A percentile compares a stretch with the other conserved stretches of the same genome.
phyloP scores from a whole-genome alignment of 2,888 invertebrate species.

The Athalia cordata region DNA sequence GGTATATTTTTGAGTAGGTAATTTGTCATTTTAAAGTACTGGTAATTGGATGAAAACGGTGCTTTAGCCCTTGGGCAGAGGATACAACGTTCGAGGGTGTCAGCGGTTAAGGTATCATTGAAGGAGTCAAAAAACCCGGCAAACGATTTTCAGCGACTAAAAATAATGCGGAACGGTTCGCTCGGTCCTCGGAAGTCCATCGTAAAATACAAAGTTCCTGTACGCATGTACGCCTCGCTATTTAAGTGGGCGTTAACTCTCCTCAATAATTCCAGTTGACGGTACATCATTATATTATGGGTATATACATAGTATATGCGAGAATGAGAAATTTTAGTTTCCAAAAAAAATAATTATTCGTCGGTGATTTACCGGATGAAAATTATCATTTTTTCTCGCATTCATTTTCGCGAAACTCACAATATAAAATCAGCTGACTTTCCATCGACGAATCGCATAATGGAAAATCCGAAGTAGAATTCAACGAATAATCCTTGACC shows the following conservation, averaged over 20 bases:
- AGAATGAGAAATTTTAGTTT: background rate
- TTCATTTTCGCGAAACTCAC: too few species aligned
- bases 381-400: too few species aligned
- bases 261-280: conserved; percentile 29
- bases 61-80: conserved; percentile 12
- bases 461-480: background rate
- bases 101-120: conserved; percentile 19
- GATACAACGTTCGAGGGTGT: conserved; percentile 29
- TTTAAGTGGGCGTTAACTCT: conserved; percentile 31
- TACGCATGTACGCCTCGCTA: conserved; percentile 1
- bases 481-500: conserved; percentile 7
- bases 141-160: conserved; percentile 32
- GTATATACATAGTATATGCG: background rate
- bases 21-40: conserved; percentile 42
- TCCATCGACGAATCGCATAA: background rate
- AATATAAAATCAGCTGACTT: too few species aligned
- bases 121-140: background rate
- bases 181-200: conserved; percentile 35
- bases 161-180: conserved; percentile 25
- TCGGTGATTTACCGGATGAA: background rate
- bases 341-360: background rate
- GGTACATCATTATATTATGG: background rate
- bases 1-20: background rate
- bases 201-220: conserved; percentile 35
- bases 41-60: conserved; percentile 42